These are phyloP conservation scores for Orussus abietinus DNA, from an alignment of 1,140 invertebrate species.

Conservation along the genomic window DNA sequence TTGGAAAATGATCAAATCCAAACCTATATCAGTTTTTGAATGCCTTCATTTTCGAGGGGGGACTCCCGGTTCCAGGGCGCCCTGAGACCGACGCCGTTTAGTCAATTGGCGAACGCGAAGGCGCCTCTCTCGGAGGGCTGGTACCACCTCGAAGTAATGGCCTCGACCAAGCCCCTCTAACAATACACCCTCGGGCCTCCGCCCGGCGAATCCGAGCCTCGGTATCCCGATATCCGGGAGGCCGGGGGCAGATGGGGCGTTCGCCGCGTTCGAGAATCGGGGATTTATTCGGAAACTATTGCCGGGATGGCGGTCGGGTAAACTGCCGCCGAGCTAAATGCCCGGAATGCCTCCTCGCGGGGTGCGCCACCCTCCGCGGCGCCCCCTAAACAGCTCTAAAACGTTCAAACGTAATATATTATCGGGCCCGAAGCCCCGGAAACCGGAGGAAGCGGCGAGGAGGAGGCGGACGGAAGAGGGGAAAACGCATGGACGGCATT, in stretches of 20 bases:
- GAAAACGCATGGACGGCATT: constrained; percentile 12
- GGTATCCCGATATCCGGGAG: constrained; percentile 2
- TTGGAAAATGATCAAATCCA: too few species aligned
- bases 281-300: constrained; percentile 53
- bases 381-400: constrained; percentile 41
- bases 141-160: constrained; percentile 5
- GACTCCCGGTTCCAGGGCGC: too few species aligned
- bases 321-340: constrained; percentile 37
- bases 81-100: too few species aligned
- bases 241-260: neutral
- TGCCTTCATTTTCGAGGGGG: too few species aligned
- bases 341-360: too few species aligned
- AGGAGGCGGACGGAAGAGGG: constrained; percentile 6
- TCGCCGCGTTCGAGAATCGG: constrained; percentile 41
- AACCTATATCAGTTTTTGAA: too few species aligned
- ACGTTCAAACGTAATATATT: constrained; percentile 49
- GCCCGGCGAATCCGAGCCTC: neutral
- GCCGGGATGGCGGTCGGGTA: constrained; percentile 22
- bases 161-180: constrained; percentile 2
- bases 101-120: constrained; percentile 7
- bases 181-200: neutral
- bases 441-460: constrained; percentile 26
- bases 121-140: neutral
- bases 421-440: constrained; percentile 42
- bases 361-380: too few species aligned